Evolutionary conservation across 2,113 vertebrate species (phyloP), one percentile per base, ranked within the genome.

Genomic region (Isichthys henryi): DNA sequence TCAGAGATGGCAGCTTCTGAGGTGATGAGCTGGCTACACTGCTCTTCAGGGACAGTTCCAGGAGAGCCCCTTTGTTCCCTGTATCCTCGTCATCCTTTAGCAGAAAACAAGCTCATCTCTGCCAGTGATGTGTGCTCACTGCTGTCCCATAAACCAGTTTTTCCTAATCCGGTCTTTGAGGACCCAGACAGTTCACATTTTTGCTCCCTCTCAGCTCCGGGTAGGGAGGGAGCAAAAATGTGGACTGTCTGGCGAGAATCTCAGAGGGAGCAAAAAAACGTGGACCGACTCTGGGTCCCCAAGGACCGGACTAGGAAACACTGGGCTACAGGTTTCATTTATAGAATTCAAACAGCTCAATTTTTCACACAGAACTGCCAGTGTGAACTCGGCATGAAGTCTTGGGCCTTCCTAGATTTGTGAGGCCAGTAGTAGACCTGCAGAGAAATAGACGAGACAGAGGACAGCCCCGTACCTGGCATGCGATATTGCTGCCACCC

Each of bases 401-500:
- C 74, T 19, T 39, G 74, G 35, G 2, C 13, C 31, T 77, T 77
- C 35, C 70, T 17, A 17, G 70, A 77, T 77, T 39, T 5, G 0
- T 5, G 31, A 80, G 35, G 31, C 13, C 74, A 17, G 15, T 43
- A 43, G 9, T 27, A 27, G 62, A 31, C 9, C 11, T 80, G 74
- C 35, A 80, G 74, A 70, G 62, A 70, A 70, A 13, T 27, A 70
- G 62, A 11, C 17, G 6, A 80, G 74, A 43, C 1, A 15, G 31
- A 43, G 31, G 35, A 80, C 74, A 39, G 74, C 74, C 35, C 35
- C 6, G 5, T 93, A 99, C 98, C 98, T 99, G 90, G 98, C 97
- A 95, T 99, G 98, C 88, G 98, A 97, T 95, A 99, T 98, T 92
- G 94, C 97, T 91, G 98, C 98, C 93, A 99, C 97, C 98, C 98